Conservation (phyloP, 1,140 invertebrate genomes). For the Lordiphosa clarofinis region DNA sequence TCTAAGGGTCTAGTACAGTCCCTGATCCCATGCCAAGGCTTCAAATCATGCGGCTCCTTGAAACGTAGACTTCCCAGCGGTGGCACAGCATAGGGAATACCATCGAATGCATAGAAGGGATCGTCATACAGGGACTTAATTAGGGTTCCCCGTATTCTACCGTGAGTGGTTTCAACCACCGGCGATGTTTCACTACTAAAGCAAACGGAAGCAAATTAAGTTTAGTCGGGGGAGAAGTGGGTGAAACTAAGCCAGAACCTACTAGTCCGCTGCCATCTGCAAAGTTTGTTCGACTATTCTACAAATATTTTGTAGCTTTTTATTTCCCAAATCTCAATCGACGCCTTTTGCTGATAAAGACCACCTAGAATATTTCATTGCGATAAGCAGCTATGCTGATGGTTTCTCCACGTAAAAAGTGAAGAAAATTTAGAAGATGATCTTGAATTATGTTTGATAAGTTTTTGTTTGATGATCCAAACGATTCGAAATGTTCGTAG, state of each 20-base stretch:
- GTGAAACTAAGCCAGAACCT: neutral
- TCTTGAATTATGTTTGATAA: too few relatives aligned
- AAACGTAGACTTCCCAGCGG: conserved; percentile 85
- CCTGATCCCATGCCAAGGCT: conserved; percentile 42
- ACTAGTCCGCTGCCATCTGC: conserved; percentile 38
- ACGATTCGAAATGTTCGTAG: too few relatives aligned
- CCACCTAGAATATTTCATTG: too few relatives aligned
- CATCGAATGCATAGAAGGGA: conserved; percentile 58
- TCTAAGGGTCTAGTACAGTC: conserved; percentile 42
- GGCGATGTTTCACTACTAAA: conserved; percentile 32
- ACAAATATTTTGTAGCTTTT: too few relatives aligned
- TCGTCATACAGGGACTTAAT: conserved; percentile 47
- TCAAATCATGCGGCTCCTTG: conserved; percentile 63
- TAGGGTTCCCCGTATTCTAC: conserved; percentile 45
- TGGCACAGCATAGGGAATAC: conserved; percentile 81
- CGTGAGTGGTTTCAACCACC: conserved; percentile 47
- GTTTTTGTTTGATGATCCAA: too few relatives aligned
- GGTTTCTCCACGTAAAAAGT: too few relatives aligned
- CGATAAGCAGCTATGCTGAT: too few relatives aligned
- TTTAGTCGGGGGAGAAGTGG: too few relatives aligned
- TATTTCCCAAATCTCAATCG: neutral
- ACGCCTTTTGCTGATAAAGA: neutral
- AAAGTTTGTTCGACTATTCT: neutral
- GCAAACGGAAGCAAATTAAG: neutral
- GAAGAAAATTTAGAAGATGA: too few relatives aligned